These are phyloP conservation scores for Creontiades dilutus DNA, from an alignment of 2,888 invertebrate species.

Conservation along the genomic window DNA sequence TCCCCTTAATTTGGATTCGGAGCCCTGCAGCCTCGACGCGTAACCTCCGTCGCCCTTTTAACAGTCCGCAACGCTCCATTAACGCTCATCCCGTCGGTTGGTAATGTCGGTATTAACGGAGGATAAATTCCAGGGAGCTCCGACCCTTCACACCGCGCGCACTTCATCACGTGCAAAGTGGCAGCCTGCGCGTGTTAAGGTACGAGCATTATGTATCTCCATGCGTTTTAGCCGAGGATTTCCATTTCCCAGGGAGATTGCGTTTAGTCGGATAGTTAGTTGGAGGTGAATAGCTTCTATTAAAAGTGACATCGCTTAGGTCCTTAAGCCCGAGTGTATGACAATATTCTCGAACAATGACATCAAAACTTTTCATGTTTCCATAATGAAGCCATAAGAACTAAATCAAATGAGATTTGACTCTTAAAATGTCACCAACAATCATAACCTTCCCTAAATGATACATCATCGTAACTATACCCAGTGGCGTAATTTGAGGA, in stretches of 20 bases:
- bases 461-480: too few relatives aligned
- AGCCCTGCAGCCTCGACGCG: background rate
- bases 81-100: conserved; percentile 33
- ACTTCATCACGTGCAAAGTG: conserved; percentile 36
- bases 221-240: background rate
- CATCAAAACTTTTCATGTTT: too few relatives aligned
- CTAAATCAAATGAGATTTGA: too few relatives aligned
- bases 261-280: background rate
- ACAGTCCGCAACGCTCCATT: conserved; percentile 51
- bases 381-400: too few relatives aligned
- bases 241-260: background rate
- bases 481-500: too few relatives aligned
- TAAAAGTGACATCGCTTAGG: background rate
- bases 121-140: conserved; percentile 40
- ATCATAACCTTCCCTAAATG: too few relatives aligned
- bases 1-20: conserved; percentile 18
- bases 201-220: background rate
- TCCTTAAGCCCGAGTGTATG: too few relatives aligned
- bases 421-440: too few relatives aligned
- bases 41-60: conserved; percentile 45
- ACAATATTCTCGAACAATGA: too few relatives aligned
- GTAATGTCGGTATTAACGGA: conserved; percentile 47
- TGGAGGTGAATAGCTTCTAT: background rate
- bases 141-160: conserved; percentile 33
- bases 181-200: background rate